These are phyloP conservation scores for Drosophila buzzatii DNA, from an alignment of 2,888 invertebrate species.

Conservation along the genomic window DNA sequence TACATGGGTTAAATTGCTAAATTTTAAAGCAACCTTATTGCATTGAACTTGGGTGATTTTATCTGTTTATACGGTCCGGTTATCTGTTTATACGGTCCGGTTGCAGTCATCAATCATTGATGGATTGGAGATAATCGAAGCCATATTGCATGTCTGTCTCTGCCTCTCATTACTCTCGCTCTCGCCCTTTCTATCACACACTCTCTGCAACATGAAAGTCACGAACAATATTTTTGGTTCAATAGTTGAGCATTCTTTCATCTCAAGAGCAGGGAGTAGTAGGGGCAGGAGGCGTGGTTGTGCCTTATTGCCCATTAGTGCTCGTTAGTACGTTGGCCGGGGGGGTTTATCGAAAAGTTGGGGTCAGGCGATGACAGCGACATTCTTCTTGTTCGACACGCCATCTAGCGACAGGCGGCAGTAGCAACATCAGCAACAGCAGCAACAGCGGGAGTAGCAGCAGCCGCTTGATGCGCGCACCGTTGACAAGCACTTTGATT, in stretches of 20 bases:
- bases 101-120: slow-evolving; percentile 71
- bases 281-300: neutral
- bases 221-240: slow-evolving; percentile 60
- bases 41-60: slow-evolving; percentile 6
- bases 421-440: slow-evolving; percentile 12
- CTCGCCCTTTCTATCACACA: neutral
- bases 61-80: slow-evolving; percentile 4
- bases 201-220: slow-evolving; percentile 7
- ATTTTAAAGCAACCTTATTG: slow-evolving; percentile 15
- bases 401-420: slow-evolving; percentile 68
- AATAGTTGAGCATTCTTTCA: slow-evolving; percentile 55
- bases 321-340: slow-evolving; percentile 60
- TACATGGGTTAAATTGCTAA: neutral
- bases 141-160: slow-evolving; percentile 61
- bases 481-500: slow-evolving; percentile 68
- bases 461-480: slow-evolving; percentile 41
- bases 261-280: neutral
- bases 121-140: slow-evolving; percentile 76
- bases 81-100: slow-evolving; percentile 6
- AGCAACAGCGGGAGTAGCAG: slow-evolving; percentile 12
- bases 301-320: slow-evolving; percentile 62
- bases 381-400: slow-evolving; percentile 73
- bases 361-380: slow-evolving; percentile 49
- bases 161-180: neutral
- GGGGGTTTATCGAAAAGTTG: slow-evolving; percentile 49